A percentile compares a stretch with the other conserved stretches of the same genome.
These are phyloP conservation scores for Ariopsis seemanni DNA, from an alignment of 2,113 vertebrate species.

Conservation along the genomic window DNA sequence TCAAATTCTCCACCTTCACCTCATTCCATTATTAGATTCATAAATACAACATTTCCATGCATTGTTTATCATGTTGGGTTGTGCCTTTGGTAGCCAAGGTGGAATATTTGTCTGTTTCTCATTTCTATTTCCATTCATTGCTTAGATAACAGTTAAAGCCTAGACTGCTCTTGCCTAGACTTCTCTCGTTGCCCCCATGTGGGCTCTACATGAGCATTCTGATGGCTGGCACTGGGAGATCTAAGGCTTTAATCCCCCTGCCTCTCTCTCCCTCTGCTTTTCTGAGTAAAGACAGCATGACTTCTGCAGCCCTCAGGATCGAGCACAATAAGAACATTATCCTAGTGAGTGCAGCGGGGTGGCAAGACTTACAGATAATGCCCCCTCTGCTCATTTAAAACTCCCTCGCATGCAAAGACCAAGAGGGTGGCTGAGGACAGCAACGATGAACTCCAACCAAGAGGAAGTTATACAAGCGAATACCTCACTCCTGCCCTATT, in stretches of 20 bases:
- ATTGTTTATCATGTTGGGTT: slow-evolving; percentile 15
- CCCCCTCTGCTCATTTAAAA: slow-evolving; percentile 70
- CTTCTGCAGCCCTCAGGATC: slow-evolving; percentile 75
- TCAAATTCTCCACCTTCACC: not conserved
- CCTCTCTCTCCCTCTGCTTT: slow-evolving; percentile 64
- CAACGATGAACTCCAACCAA: slow-evolving; percentile 63
- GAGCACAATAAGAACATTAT: slow-evolving; percentile 81
- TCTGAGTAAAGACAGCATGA: slow-evolving; percentile 80
- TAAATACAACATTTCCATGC: not conserved
- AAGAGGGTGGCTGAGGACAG: slow-evolving; percentile 61
- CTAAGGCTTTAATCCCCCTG: slow-evolving; percentile 50
- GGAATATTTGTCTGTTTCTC: slow-evolving; percentile 4
- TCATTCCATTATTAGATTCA: not conserved
- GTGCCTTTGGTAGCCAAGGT: slow-evolving; percentile 4
- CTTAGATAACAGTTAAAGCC: slow-evolving; percentile 36
- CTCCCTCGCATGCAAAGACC: slow-evolving; percentile 60
- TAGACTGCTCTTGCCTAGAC: slow-evolving; percentile 16
- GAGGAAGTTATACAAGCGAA: slow-evolving; percentile 28
- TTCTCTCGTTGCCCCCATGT: slow-evolving; percentile 26
- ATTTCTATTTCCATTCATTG: slow-evolving; percentile 12
- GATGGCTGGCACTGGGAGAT: slow-evolving; percentile 46
- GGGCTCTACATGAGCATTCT: slow-evolving; percentile 36
- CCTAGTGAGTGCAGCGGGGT: slow-evolving; percentile 77
- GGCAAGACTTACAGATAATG: slow-evolving; percentile 76
- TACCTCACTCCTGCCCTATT: slow-evolving; percentile 37